These are phyloP conservation scores for Hippocampus kuda DNA, from an alignment of 2,797 vertebrate species.

Conservation along the genomic window DNA sequence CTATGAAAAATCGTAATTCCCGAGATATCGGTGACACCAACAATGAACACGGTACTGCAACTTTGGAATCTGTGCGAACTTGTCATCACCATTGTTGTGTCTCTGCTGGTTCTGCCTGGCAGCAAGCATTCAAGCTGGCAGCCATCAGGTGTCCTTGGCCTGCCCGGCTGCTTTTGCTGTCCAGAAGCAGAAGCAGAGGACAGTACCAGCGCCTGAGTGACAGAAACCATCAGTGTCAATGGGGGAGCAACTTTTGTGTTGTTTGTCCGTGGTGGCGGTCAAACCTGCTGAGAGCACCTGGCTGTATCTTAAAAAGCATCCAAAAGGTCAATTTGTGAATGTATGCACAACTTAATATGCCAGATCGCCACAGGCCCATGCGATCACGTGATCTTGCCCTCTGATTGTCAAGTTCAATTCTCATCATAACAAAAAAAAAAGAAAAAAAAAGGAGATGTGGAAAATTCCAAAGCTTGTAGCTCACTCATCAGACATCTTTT, in stretches of 20 bases:
- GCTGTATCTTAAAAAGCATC: constrained; percentile 35
- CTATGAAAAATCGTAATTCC: neutral
- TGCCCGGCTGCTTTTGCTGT: constrained; percentile 25
- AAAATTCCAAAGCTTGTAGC: constrained; percentile 58
- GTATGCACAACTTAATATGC: neutral
- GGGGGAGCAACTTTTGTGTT: constrained; percentile 40
- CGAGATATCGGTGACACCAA: neutral
- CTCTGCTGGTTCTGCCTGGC: constrained; percentile 32
- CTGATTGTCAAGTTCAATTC: constrained; percentile 58
- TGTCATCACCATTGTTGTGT: constrained; percentile 11
- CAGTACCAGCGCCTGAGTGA: constrained; percentile 38
- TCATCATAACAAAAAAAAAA: constrained; percentile 30
- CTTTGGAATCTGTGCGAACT: neutral
- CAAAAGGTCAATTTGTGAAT: constrained; percentile 5
- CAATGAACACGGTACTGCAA: neutral
- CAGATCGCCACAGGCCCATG: constrained; percentile 37
- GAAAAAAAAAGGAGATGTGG: constrained; percentile 16
- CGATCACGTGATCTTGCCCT: constrained; percentile 42
- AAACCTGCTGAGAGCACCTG: constrained; percentile 60
- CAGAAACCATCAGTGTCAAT: constrained; percentile 44
- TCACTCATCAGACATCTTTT: constrained; percentile 54
- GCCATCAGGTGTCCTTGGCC: constrained; percentile 43
- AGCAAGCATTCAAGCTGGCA: constrained; percentile 34
- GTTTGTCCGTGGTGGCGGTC: constrained; percentile 54
- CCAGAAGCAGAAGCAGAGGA: constrained; percentile 23